These are phyloP conservation scores for Noctua janthina DNA, from an alignment of 2,888 invertebrate genomes.

Conservation along the genomic window DNA sequence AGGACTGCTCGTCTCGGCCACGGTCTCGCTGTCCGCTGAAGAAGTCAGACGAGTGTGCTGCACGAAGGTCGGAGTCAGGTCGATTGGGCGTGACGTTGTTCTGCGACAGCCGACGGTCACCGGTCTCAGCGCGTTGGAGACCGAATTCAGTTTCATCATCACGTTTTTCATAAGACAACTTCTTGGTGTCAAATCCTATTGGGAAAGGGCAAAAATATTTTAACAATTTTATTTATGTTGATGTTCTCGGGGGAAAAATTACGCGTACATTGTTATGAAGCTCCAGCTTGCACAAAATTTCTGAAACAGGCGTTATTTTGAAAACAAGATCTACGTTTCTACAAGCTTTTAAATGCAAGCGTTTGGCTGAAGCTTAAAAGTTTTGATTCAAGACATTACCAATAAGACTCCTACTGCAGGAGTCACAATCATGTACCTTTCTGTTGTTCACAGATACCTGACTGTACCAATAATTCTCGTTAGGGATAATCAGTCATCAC, in stretches of 20 bases:
- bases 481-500: slow-evolving; percentile 27
- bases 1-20: slow-evolving; percentile 83
- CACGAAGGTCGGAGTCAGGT: slow-evolving; percentile 91
- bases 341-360: slow-evolving; percentile 71
- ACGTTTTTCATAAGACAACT: slow-evolving; percentile 82
- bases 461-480: slow-evolving; percentile 25
- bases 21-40: slow-evolving; percentile 91
- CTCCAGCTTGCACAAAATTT: slow-evolving; percentile 38
- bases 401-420: slow-evolving; percentile 58
- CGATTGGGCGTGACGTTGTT: slow-evolving; percentile 76
- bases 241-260: not conserved
- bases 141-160: slow-evolving; percentile 94
- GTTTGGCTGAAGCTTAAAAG: slow-evolving; percentile 70
- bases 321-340: slow-evolving; percentile 47
- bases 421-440: slow-evolving; percentile 15
- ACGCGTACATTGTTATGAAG: slow-evolving; percentile 37
- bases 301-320: slow-evolving; percentile 33
- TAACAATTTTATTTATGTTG: slow-evolving; percentile 2
- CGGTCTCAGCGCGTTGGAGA: slow-evolving; percentile 93
- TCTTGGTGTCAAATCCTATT: slow-evolving; percentile 92
- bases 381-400: slow-evolving; percentile 70
- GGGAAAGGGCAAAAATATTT: slow-evolving; percentile 50
- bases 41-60: slow-evolving; percentile 94
- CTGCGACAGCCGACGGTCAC: slow-evolving; percentile 87
- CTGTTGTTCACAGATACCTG: slow-evolving; percentile 15